Base-by-base conservation (phyloP, 2,113 vertebrate genomes). In the Chionodraco myersi region DNA sequence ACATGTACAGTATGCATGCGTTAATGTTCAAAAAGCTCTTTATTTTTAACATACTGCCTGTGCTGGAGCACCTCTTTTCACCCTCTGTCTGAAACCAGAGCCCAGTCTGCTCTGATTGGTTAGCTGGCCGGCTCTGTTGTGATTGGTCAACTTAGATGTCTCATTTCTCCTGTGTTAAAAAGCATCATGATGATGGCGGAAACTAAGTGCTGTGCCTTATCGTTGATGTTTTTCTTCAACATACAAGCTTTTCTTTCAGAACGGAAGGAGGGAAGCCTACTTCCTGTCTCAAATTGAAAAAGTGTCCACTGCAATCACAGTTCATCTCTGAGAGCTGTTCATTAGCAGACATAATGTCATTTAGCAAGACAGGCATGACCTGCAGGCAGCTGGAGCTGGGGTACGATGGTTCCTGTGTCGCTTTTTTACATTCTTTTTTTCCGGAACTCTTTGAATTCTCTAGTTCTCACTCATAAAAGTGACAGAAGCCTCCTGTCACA, bases 271-370 rank as follows among this genome's bases (percentile, higher is more conserved):
- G 21, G 12, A 30, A 41, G 34, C 51, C 49, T 2, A 30, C 65
- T 7, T 68, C 51, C 11, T 53, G 65, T 6, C 18, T n/a, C 48
- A 14, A 16, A 54, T 68, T 54, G n/a, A 53, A 41, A 53, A 41
- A 4, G 30, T 51, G 15, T 68, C 8, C 49, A 41, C 18, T 34
- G 23, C 30, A 68, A 56, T 69, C 51, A 69, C 66, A 56, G 18
- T n/a, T 69, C 52, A 44, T 69, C 66, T 56, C 12, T 69, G 51
- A 44, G 44, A 56, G 49, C 66, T 5, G 8, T 69, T 54, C 21
- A 73, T 78, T 70, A 70, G 70, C 75, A 62, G 34, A 62, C 57
- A 77, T 62, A 30, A 77, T 77, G 65, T 70, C 48, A 15, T 62
- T 70, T 54, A 62, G 34, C 21, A 45, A 66, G 58, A 54, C 57